Evolutionary conservation across 2,888 invertebrate genomes (phyloP), one percentile per base, ranked within the genome.

Genomic region (Lasioglossum villosulum): DNA sequence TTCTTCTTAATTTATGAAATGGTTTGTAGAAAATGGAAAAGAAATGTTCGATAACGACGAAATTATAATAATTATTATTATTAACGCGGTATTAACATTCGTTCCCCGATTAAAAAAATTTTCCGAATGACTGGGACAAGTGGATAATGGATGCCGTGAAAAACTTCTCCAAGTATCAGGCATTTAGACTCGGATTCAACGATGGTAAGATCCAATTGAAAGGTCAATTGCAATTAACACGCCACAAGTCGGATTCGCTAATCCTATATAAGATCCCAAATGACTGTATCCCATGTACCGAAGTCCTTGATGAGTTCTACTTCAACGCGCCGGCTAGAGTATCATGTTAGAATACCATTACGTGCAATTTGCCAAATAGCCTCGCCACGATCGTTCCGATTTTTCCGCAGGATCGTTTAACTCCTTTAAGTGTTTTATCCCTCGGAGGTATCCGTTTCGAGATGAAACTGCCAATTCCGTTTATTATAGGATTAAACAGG

Each of bases 211-310:
- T 73, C 73, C 59, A 73, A 79, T 79, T 79, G 78, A 79, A 72
- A 79, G 78, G 73, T 79, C 73, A 79, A 73, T 73, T 73, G 63
- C 78, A 79, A 79, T 79, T 79, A 73, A 73, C 78, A 73, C 78
- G 34, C 45, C 59, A 16, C 72, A 63, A 59, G 78, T 63, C 63
- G n/a, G 63, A 77, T 79, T 79, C 45, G 73, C 45, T 73, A 73
- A 73, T 79, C 27, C 63, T 73, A 63, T 45, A 19, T 48, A 42
- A 63, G 68, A 48, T 77, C 45, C 68, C 48, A 77, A 77, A 77
- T 77, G 76, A 77, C 48, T 77, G 34, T 66, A 77, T 77, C n/a
- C 68, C 76, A 68, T 45, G 48, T n/a, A 52, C 45, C 63, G 76
- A 52, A 76, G 45, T 66, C 48, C 68, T 52, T 68, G 68, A 27